Evolutionary conservation across 2,888 invertebrate species (phyloP).

Genomic region (Drosophila yooni): DNA sequence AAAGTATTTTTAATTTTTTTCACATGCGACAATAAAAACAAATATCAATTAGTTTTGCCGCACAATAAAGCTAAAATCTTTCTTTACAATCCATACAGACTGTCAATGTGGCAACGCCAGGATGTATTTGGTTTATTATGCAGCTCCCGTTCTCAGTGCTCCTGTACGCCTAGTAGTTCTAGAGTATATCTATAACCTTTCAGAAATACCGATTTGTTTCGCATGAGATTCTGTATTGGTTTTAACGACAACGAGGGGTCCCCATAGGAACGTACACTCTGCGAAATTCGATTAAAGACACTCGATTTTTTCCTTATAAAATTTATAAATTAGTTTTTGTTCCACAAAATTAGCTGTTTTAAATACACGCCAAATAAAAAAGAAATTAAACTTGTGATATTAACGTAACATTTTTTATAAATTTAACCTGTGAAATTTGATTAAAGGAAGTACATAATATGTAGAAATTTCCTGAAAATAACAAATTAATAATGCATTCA

Average conservation of each 20-base stretch:
- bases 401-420: too few relatives aligned
- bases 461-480: too few relatives aligned
- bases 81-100: not conserved
- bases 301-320: too few relatives aligned
- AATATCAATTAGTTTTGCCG: not conserved
- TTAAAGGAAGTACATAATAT: too few relatives aligned
- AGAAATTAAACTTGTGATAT: too few relatives aligned
- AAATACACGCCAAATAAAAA: too few relatives aligned
- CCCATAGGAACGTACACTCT: not conserved
- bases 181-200: not conserved
- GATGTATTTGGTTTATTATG: not conserved
- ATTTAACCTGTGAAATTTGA: too few relatives aligned
- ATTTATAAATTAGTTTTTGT: accelerated
- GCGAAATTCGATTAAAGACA: too few relatives aligned
- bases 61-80: not conserved
- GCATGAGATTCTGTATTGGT: not conserved
- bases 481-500: too few relatives aligned
- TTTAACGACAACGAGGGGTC: not conserved
- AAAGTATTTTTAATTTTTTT: not conserved
- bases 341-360: accelerated
- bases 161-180: not conserved
- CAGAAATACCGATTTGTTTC: not conserved
- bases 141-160: not conserved
- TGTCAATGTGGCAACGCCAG: not conserved
- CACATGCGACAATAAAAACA: not conserved